Conservation (phyloP, 1,140 invertebrate genomes). For the Anadara kagoshimensis region DNA sequence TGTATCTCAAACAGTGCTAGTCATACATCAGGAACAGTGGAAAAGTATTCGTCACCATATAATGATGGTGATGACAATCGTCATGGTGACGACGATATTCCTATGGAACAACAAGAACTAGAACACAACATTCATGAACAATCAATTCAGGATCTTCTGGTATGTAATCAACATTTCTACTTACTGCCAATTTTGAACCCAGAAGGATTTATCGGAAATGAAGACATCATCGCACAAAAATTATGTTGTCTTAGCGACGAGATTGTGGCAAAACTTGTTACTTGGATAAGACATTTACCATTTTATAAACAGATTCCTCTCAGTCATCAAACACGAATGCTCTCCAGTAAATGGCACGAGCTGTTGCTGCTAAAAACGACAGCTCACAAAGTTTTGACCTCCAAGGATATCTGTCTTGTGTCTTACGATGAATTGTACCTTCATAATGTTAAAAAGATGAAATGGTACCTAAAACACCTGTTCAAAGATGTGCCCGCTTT, state of each 20-base stretch:
- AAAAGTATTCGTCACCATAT: no score
- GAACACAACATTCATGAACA: no score
- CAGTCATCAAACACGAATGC: slow-evolving; percentile 93
- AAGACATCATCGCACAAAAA: background rate
- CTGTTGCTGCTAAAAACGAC: slow-evolving; percentile 84
- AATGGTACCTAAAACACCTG: slow-evolving; percentile 91
- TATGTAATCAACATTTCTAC: no score
- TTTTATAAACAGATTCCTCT: slow-evolving; percentile 97
- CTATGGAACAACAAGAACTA: no score
- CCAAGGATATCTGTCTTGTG: slow-evolving; percentile 81
- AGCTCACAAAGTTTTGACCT: slow-evolving; percentile 75
- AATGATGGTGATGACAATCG: background rate
- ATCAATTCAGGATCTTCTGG: no score
- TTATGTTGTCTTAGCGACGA: slow-evolving; percentile 95
- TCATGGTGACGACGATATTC: no score
- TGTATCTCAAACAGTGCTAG: no score
- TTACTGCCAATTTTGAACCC: no score
- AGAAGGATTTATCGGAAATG: no score
- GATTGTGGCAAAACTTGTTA: slow-evolving; percentile 96
- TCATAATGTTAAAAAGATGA: slow-evolving; percentile 82
- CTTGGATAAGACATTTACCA: slow-evolving; percentile 98
- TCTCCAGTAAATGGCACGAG: slow-evolving; percentile 98
- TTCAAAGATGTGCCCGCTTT: slow-evolving; percentile 93
- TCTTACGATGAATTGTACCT: slow-evolving; percentile 42
- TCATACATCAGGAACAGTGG: no score